Evolutionary conservation across 2,888 invertebrate genomes (phyloP), one percentile per base, ranked within the genome.

Genomic region (Chrysina gloriosa): DNA sequence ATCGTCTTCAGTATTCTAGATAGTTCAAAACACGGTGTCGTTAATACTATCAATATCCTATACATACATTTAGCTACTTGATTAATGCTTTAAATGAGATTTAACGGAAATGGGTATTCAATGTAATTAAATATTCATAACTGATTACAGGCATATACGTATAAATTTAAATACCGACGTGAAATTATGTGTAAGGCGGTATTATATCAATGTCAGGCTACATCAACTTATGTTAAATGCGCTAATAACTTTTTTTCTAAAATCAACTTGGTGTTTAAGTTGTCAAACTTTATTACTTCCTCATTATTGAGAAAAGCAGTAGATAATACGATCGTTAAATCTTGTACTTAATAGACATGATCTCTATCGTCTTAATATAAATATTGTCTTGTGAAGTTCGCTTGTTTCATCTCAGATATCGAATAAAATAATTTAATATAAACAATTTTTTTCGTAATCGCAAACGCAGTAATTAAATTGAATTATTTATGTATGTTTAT

Each of bases 401-500:
- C 14, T 50, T 50, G 27, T 50, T 50, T 50, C 48, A 27, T 27
- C 27, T 50, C 27, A 27, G n/a, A 45, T 7, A 16, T 21, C 21
- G 45, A 45, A 45, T 45, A 45, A 45, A 45, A 50, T 50, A 50
- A 50, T 50, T 16, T 50, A 21, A 50, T 50, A 29, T 29, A 50
- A 50, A 50, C 50, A 29, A 27, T 27, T 45, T n/a, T n/a, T 45
- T 45, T 45, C 45, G 45, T 21, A 19, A 19, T 21, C 45, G 45
- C 45, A 5, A 6, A 45, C 19, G 19, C 11, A 27, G 50, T 50
- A 29, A 50, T 50, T 27, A 50, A 50, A 50, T 27, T 50, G 27
- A 50, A 50, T 50, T 50, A 50, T 50, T 50, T 25, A 27, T 50
- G 50, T 29, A 21, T 50, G 29, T 50, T 50, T 50, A 50, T 29